phyloP scores from a whole-genome alignment of 2,888 invertebrate species.

The Druceiella hillmani region DNA sequence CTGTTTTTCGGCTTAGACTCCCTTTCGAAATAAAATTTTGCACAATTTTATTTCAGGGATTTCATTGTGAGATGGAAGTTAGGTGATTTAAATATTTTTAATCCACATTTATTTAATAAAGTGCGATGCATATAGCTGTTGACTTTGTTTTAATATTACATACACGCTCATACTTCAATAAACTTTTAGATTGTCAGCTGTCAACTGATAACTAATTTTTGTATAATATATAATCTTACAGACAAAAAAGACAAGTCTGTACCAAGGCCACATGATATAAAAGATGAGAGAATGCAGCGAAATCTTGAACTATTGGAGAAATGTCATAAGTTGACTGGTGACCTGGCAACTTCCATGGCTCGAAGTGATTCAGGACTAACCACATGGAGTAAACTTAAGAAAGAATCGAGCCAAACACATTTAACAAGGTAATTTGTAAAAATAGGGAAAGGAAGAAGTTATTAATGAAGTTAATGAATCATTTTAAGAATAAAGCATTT shows the following conservation, averaged over 20 bases:
- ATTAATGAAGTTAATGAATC: too few relatives aligned
- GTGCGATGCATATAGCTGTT: too few relatives aligned
- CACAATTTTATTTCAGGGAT: too few relatives aligned
- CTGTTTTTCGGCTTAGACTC: too few relatives aligned
- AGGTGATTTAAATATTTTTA: too few relatives aligned
- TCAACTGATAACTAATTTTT: conserved; percentile 1
- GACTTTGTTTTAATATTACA: too few relatives aligned
- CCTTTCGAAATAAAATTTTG: too few relatives aligned
- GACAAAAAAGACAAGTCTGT: conserved; percentile 46
- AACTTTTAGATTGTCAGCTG: too few relatives aligned
- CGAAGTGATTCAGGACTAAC: conserved; percentile 85
- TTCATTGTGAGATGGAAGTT: too few relatives aligned
- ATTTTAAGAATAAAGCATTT: too few relatives aligned
- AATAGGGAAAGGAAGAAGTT: conserved; percentile 6
- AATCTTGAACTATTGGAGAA: conserved; percentile 51
- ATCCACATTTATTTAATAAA: too few relatives aligned
- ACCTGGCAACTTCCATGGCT: conserved; percentile 73
- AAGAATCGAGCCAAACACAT: conserved; percentile 60
- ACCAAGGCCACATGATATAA: conserved; percentile 33
- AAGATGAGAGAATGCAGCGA: conserved; percentile 52
- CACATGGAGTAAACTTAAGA: conserved; percentile 83
- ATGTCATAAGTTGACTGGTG: conserved; percentile 49
- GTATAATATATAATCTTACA: conserved; percentile 27
- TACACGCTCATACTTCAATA: too few relatives aligned
- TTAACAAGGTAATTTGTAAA: conserved; percentile 52